These are phyloP conservation scores for Lepidotrigona ventralis DNA, from an alignment of 1,140 invertebrate genomes.

Conservation along the genomic window DNA sequence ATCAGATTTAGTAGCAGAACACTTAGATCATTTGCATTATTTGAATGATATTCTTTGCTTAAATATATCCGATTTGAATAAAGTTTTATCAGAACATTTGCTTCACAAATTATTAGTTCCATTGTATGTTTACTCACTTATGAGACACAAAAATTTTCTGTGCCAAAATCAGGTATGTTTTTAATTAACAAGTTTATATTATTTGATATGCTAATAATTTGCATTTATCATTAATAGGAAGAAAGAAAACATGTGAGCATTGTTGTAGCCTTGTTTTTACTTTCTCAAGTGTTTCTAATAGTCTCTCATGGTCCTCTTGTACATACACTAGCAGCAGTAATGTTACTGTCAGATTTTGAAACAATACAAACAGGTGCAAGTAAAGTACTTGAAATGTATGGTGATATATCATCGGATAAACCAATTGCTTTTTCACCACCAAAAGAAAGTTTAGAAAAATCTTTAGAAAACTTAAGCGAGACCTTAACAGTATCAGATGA, in stretches of 20 bases:
- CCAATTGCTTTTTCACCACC: conserved; percentile 81
- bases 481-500: conserved; percentile 31
- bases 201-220: conserved; percentile 25
- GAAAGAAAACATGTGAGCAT: conserved; percentile 83
- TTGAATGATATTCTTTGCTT: conserved; percentile 97
- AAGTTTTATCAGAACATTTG: conserved; percentile 97
- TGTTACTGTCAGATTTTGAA: conserved; percentile 88
- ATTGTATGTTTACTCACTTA: conserved; percentile 95
- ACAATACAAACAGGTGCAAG: conserved; percentile 87
- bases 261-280: conserved; percentile 93
- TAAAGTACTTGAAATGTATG: conserved; percentile 88
- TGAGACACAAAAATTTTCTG: conserved; percentile 72
- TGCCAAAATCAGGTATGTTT: conserved; percentile 75
- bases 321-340: conserved; percentile 92
- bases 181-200: conserved; percentile 9
- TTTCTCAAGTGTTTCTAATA: conserved; percentile 98
- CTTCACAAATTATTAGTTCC: conserved; percentile 96
- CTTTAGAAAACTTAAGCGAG: conserved; percentile 81
- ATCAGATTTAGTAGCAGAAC: conserved; percentile 97
- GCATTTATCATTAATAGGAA: conserved; percentile 67
- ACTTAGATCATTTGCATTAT: conserved; percentile 98
- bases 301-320: conserved; percentile 94
- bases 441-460: conserved; percentile 84
- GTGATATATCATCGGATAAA: conserved; percentile 74
- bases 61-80: conserved; percentile 95